Evolutionary conservation across 2,113 vertebrate species (phyloP).

Genomic region (Otis tarda): DNA sequence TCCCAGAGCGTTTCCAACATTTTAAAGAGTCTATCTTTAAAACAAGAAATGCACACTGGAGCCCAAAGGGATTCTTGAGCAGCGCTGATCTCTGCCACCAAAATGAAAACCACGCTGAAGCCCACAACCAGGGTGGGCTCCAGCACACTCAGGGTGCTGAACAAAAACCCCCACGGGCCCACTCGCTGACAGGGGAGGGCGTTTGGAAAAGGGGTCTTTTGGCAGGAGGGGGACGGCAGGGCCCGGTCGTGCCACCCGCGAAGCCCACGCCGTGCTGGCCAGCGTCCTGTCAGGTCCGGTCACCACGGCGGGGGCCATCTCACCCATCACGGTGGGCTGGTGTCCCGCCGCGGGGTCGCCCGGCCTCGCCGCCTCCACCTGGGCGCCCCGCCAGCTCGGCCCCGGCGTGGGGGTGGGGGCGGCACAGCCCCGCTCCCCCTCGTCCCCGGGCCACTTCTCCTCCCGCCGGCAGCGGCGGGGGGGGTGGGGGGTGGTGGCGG

Average conservation of each 20-base stretch:
- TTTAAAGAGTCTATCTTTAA: background rate
- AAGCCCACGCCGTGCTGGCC: rapidly evolving
- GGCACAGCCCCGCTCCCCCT: background rate
- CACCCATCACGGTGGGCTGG: background rate
- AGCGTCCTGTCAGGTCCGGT: background rate
- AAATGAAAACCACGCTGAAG: background rate
- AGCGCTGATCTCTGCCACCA: background rate
- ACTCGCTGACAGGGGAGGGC: background rate
- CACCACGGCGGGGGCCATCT: background rate
- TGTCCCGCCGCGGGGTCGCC: background rate
- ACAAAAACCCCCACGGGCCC: rapidly evolving
- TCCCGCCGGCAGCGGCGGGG: too few species aligned
- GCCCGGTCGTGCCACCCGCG: background rate
- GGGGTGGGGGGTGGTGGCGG: too few species aligned
- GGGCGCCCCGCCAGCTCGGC: background rate
- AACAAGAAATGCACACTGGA: background rate
- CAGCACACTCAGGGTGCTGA: rapidly evolving
- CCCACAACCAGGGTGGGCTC: background rate
- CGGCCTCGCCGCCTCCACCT: background rate
- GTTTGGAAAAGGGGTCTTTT: background rate
- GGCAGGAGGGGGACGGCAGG: background rate
- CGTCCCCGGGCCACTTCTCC: background rate
- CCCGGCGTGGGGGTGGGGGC: too few species aligned
- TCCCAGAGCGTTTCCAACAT: background rate
- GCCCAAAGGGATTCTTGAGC: background rate